Evolutionary conservation across 1,140 invertebrate genomes (phyloP), one percentile per base, ranked within the genome.

Genomic region (Metaphire vulgaris): DNA sequence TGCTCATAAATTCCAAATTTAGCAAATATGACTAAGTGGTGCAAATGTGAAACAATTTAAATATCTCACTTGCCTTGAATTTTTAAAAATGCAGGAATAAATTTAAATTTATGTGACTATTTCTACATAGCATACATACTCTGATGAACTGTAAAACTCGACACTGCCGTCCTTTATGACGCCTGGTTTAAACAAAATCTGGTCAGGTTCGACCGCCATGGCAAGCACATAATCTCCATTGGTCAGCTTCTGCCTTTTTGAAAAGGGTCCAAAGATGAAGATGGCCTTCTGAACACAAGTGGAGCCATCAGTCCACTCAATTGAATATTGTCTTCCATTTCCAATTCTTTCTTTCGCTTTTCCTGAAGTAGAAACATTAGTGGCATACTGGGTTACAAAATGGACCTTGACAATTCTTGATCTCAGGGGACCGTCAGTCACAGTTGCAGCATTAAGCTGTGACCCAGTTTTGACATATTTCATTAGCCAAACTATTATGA

Each of bases 231-330:
- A 78, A 31, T 80, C 79, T 26, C 80, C 79, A 31, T 76, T 70
- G 26, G 74, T 28, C 31, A 82, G 77, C 0, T 74, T 26, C 31
- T 79, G 78, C 34, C 79, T 74, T 0, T 80, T 77, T 2, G 78
- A 82, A 30, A 79, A 80, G 2, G 79, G 79, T 67, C 82, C 81
- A 79, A 84, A 84, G 33, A 84, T 82, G 74, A 81, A 80, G 68
- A 80, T 77, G 0, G 74, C 78, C 28, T 78, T 75, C 78, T 84
- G 83, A 69, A 76, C 77, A 28, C 76, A 66, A 32, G 74, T 71
- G 0, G 78, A 74, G 16, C 80, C 80, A 41, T 82, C 79, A 16
- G 79, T 65, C 82, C 80, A 83, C 28, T 80, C 76, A 16, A 84
- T 74, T 6, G 75, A 73, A 64, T 81, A 83, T 29, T 77, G 69